A percentile compares a stretch with the other conserved stretches of the same genome.
Evolutionary conservation across 30 jellyfish, hydroid and myxozoan species (phyloP).

Genomic region (Cassiopea andromeda): DNA sequence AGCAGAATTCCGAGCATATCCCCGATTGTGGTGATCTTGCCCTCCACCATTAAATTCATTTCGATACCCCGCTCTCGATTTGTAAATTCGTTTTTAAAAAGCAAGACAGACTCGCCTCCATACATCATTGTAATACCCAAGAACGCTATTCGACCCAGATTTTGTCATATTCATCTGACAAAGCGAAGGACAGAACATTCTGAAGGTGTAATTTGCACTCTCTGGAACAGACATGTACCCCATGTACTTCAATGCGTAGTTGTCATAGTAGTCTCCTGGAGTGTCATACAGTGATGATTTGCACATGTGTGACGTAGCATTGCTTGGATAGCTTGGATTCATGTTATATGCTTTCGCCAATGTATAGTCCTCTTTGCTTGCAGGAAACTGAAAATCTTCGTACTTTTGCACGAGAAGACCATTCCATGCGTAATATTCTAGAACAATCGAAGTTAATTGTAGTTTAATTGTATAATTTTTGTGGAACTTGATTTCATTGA

Average conservation of each 20-base stretch:
- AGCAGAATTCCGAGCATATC: no score
- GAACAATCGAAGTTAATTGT: not conserved
- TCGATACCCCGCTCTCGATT: no score
- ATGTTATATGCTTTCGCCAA: constrained; percentile 4
- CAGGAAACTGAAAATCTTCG: not conserved
- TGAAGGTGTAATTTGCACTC: constrained; percentile 25
- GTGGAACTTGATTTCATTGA: no score
- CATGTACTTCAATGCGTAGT: constrained; percentile 42
- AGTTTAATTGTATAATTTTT: no score
- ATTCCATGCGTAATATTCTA: constrained; percentile 10
- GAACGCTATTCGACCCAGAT: not conserved
- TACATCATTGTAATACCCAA: constrained; percentile 4
- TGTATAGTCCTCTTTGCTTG: not conserved
- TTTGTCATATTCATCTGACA: constrained; percentile 22
- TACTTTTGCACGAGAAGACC: constrained; percentile 26
- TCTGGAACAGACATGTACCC: constrained; percentile 27
- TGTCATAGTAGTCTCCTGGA: not conserved
- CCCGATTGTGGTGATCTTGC: no score
- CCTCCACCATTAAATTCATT: no score
- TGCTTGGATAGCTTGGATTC: constrained; percentile 23
- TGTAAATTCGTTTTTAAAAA: no score
- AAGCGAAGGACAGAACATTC: constrained; percentile 35
- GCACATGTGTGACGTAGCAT: not conserved
- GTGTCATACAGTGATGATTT: constrained; percentile 4
- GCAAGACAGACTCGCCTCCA: no score